Base-by-base conservation (phyloP, 2,113 vertebrate genomes). In the Percina caprodes region DNA sequence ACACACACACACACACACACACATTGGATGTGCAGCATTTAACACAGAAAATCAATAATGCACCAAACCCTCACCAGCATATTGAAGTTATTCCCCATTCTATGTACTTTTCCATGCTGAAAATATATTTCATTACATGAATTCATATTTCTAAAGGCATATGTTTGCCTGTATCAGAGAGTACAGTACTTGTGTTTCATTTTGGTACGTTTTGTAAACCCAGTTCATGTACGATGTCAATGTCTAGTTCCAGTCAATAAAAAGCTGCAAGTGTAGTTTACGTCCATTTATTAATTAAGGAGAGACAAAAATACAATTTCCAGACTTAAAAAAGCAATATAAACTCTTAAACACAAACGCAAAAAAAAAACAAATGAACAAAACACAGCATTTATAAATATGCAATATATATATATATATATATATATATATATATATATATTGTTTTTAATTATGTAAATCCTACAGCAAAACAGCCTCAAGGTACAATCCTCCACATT, bases 391-490 rank as follows among this genome's bases (percentile, higher is more conserved):
- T 39, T 39, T 39, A 1, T 8, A 39, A 39, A 39, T 39, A n/a
- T n/a, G n/a, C n/a, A n/a, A 26, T 21, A 21, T 56, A 59, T 10
- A 42, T 42, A 3, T 2, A 11, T 13, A 21, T 26, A 5, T 16
- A 10, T 14, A 26, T 26, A 21, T 55, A 58, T 33, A 39, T 39
- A 2, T 6, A 10, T 13, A 21, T 26, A 5, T 16, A 10, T 14
- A n/a, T n/a, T n/a, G n/a, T n/a, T n/a, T n/a, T n/a, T n/a, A n/a
- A n/a, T n/a, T n/a, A 66, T 71, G 79, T 65, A 81, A 81, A 81
- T 82, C 78, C 79, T 39, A 13, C 48, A 23, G 62, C 7, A 69
- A 62, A 85, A 77, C 68, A 81, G 24, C 33, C 55, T 58, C 5
- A 48, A 70, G 6, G 14, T 45, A 49, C 61, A 79, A 79, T 49